phyloP scores from a whole-genome alignment of 2,888 invertebrate genomes.

The Agrochola macilenta region DNA sequence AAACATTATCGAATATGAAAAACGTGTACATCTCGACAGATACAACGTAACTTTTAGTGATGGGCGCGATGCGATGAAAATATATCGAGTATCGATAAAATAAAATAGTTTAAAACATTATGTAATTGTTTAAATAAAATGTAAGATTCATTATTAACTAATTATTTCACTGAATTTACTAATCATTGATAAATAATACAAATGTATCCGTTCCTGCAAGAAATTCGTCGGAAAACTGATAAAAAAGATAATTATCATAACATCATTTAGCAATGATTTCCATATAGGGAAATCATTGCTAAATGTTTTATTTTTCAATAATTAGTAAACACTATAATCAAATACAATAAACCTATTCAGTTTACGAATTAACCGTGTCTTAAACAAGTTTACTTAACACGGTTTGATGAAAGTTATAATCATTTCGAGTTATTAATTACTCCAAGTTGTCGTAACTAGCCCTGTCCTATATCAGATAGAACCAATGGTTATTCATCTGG shows the following conservation, averaged over 20 bases:
- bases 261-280: neutral
- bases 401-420: conserved; percentile 44
- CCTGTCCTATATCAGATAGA: conserved; percentile 23
- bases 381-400: conserved; percentile 35
- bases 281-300: too few species aligned
- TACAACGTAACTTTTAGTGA: conserved; percentile 69
- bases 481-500: conserved; percentile 15
- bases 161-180: neutral
- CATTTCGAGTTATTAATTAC: conserved; percentile 41
- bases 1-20: conserved; percentile 70
- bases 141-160: too few species aligned
- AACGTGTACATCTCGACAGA: conserved; percentile 72
- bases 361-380: conserved; percentile 23
- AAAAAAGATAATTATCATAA: neutral
- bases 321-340: conserved; percentile 23
- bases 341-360: conserved; percentile 20
- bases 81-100: conserved; percentile 26
- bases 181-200: neutral
- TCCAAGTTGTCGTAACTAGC: conserved; percentile 37
- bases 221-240: neutral
- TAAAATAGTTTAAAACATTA: neutral
- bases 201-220: neutral
- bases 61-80: conserved; percentile 35
- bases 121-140: neutral
- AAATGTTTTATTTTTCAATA: neutral